Conservation (phyloP, 2,888 invertebrate genomes). For the Arenicola marina region DNA sequence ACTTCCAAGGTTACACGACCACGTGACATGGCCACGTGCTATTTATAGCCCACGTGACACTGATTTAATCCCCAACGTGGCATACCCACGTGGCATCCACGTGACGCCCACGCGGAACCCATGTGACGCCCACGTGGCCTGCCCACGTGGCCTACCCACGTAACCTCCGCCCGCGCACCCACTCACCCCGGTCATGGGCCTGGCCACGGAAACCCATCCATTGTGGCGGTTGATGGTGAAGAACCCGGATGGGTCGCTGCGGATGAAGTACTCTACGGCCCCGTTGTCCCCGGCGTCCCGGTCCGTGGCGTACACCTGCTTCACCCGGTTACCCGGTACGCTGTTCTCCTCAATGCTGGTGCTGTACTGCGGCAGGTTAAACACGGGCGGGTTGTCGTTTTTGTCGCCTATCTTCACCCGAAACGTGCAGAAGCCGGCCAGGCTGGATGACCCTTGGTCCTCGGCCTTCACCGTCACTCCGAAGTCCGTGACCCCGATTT, state of each 20-base stretch:
- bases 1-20: no score
- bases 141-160: no score
- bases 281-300: conserved; percentile 98
- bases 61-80: no score
- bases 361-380: conserved; percentile 48
- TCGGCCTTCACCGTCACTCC: conserved; percentile 87
- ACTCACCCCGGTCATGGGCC: conserved; percentile 72
- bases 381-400: conserved; percentile 56
- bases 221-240: conserved; percentile 96
- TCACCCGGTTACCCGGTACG: conserved; percentile 38
- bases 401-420: conserved; percentile 51
- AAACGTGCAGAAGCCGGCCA: conserved; percentile 96
- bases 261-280: conserved; percentile 47
- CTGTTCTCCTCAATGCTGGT: conserved; percentile 48
- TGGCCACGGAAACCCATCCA: conserved; percentile 95
- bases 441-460: conserved; percentile 94
- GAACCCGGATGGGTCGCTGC: conserved; percentile 81
- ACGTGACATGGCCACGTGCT: no score
- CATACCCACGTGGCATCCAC: no score
- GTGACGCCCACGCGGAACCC: no score
- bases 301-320: conserved; percentile 86
- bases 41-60: no score
- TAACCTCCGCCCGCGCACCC: no score
- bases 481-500: conserved; percentile 41
- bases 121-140: no score